Conservation (phyloP, 2,888 invertebrate genomes). For the Drosophila nigritarsus region DNA sequence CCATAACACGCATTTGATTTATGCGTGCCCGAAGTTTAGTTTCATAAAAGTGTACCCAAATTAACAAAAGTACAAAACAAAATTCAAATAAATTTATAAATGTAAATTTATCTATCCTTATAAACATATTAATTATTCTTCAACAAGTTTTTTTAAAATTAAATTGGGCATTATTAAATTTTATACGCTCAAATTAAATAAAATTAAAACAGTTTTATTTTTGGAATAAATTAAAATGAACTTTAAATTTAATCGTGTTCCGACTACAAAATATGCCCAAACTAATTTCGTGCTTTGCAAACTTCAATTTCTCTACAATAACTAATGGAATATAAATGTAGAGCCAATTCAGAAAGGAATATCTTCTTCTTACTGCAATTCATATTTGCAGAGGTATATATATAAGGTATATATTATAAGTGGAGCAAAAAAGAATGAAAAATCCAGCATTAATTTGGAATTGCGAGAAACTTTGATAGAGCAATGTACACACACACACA, state of each 20-base stretch:
- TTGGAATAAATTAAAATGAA: too few species aligned
- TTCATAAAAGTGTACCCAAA: not conserved
- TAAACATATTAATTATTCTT: not conserved
- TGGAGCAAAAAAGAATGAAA: conserved; percentile 12
- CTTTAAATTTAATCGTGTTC: not conserved
- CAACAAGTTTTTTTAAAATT: too few species aligned
- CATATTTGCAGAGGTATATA: conserved; percentile 33
- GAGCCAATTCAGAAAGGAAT: not conserved
- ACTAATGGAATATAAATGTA: too few species aligned
- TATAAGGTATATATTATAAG: too few species aligned
- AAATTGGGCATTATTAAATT: not conserved
- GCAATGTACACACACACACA: conserved; percentile 10
- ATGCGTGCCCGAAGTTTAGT: not conserved
- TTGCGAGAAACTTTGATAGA: conserved; percentile 62
- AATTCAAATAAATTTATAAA: not conserved
- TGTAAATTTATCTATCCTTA: not conserved
- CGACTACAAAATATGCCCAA: not conserved
- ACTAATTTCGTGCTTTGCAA: not conserved
- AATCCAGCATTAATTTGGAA: conserved; percentile 32
- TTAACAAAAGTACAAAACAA: not conserved
- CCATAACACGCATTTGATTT: not conserved
- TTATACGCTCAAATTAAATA: not conserved
- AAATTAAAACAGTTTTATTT: too few species aligned
- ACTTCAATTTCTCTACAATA: not conserved
- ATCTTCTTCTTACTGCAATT: not conserved